Evolutionary conservation across 2,888 invertebrate species (phyloP).

Genomic region (Ypsolopha sequella): DNA sequence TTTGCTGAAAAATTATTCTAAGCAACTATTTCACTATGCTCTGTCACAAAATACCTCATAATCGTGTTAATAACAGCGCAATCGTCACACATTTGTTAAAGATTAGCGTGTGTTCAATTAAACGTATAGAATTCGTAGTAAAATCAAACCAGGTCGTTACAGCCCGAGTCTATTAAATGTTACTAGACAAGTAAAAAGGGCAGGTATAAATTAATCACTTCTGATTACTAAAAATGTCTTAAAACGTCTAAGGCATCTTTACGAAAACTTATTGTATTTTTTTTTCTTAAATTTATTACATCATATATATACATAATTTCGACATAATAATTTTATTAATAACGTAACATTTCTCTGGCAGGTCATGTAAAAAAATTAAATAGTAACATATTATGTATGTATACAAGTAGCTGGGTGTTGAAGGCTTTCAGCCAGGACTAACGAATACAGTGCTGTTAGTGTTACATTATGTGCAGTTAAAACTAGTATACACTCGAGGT

Average conservation of each 20-base stretch:
- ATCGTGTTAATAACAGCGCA: conserved; percentile 45
- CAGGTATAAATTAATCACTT: not conserved
- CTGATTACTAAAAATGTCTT: conserved; percentile 41
- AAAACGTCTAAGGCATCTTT: conserved; percentile 60
- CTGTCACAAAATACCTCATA: not conserved
- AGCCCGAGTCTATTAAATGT: not conserved
- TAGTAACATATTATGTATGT: conserved; percentile 24
- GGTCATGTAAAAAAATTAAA: conserved; percentile 39
- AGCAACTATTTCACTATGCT: conserved; percentile 33
- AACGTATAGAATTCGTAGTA: conserved; percentile 7
- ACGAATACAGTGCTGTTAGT: conserved; percentile 31
- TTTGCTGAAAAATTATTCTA: conserved; percentile 34
- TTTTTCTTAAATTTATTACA: conserved; percentile 62
- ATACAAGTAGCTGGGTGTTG: conserved; percentile 17
- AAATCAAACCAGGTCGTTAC: not conserved
- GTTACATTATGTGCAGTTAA: conserved; percentile 31
- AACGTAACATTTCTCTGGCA: conserved; percentile 57
- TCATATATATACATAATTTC: conserved; percentile 69
- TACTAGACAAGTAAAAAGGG: not conserved
- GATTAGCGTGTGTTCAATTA: conserved; percentile 6
- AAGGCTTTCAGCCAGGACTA: conserved; percentile 39
- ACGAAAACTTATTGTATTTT: conserved; percentile 65
- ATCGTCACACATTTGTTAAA: conserved; percentile 52
- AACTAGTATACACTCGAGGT: conserved; percentile 27
- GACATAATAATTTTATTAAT: conserved; percentile 56